Conservation (phyloP, 2,888 invertebrate genomes). For the Matsumyia berberina region DNA sequence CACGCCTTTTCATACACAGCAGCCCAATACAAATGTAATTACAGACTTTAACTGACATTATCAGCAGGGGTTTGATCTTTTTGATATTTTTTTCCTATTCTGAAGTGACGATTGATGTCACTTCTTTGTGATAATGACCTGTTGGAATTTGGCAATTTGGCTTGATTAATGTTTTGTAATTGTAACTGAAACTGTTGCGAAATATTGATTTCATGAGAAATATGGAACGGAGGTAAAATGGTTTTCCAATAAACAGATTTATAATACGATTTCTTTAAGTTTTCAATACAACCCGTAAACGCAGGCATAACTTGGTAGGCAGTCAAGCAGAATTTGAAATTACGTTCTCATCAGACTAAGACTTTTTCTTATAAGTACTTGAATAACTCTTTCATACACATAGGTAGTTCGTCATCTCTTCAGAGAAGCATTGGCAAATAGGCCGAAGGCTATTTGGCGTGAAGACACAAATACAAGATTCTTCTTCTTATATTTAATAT, state of each 20-base stretch:
- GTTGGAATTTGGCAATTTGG: background rate
- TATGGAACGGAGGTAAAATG: too few species aligned
- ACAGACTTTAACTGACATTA: slow-evolving; percentile 33
- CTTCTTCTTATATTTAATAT: slow-evolving; percentile 65
- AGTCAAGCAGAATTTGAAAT: slow-evolving; percentile 60
- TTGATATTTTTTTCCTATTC: background rate
- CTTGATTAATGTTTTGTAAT: background rate
- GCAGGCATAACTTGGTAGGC: background rate
- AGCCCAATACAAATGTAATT: slow-evolving; percentile 46
- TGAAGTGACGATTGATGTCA: slow-evolving; percentile 34
- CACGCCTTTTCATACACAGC: slow-evolving; percentile 81
- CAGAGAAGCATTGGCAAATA: slow-evolving; percentile 69
- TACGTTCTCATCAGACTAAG: slow-evolving; percentile 11
- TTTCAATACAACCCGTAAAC: background rate
- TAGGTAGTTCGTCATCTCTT: slow-evolving; percentile 54
- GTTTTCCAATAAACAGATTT: background rate
- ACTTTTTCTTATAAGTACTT: background rate
- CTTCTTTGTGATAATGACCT: background rate
- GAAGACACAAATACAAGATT: slow-evolving; percentile 59
- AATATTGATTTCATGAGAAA: background rate
- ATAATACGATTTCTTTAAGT: background rate
- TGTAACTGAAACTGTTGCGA: background rate
- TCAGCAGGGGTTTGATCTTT: slow-evolving; percentile 38
- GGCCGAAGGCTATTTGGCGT: slow-evolving; percentile 67
- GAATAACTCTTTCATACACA: slow-evolving; percentile 12